Evolutionary conservation across 1,140 invertebrate species (phyloP), one percentile per base, ranked within the genome.

Genomic region (Lethocerus indicus): DNA sequence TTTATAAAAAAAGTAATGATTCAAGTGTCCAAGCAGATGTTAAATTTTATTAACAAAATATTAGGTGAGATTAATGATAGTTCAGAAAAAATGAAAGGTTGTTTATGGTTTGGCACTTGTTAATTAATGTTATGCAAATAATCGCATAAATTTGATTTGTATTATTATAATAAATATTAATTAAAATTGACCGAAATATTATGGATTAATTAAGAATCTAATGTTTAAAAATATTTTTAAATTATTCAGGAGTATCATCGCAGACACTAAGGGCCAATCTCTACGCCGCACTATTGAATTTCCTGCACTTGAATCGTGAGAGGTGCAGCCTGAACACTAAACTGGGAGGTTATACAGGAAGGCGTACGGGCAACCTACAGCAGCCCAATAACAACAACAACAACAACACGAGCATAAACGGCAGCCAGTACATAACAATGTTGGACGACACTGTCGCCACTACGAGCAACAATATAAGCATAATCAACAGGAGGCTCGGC

Each of bases 231-330:
- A n/a, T n/a, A n/a, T n/a, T n/a, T n/a, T n/a, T n/a, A n/a, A n/a
- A n/a, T n/a, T n/a, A n/a, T 12, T 76, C 78, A 3, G 77, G 79
- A 36, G 73, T 74, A 0, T 74, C 76, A 0, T 79, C 78, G 2
- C 87, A 90, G 58, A 83, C 87, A 59, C 75, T 90, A 29, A 66
- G 86, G 40, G 83, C 86, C 0, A 88, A 91, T 63, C 64, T 91
- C 3, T 92, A 92, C 59, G 83, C 76, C 48, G 72, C 81, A 25
- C 50, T 85, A 50, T 60, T 83, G 0, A 82, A 79, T 47, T 87
- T 83, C 50, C 63, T 92, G 40, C 79, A 84, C 55, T 79, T 92
- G 21, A 76, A 83, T 0, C 79, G 77, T 42, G 60, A 74, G 32
- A 71, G 68, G 46, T 21, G 27, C 3, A 28, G 9, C 1, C 14